Percentiles rank a stretch among this genome's conserved stretches.
phyloP scores from a whole-genome alignment of 1,140 invertebrate genomes.

The Catajapyx aquilonaris region DNA sequence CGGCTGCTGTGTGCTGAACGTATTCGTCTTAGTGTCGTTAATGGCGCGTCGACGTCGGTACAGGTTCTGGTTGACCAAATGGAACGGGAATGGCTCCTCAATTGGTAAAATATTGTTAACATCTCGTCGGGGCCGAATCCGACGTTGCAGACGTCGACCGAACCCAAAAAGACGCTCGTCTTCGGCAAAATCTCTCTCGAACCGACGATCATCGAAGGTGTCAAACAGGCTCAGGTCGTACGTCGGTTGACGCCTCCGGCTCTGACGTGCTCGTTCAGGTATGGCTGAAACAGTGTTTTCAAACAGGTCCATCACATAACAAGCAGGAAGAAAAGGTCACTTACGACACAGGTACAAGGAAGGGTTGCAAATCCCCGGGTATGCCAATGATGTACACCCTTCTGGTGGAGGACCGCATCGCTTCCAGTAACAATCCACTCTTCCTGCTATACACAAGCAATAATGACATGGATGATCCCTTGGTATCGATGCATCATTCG shows the following conservation, averaged over 20 bases:
- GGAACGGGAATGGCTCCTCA: neutral
- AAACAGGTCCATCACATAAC: no score
- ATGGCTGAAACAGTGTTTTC: no score
- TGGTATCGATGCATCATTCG: constrained; percentile 7
- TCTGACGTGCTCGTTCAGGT: no score
- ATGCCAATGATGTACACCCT: constrained; percentile 9
- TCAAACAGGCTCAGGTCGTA: no score
- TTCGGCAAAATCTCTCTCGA: neutral
- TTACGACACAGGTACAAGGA: constrained; percentile 10
- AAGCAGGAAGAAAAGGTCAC: neutral
- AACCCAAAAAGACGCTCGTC: neutral
- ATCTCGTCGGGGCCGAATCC: constrained; percentile 4
- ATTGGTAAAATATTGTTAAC: constrained; percentile 2
- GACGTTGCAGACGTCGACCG: constrained; percentile 4
- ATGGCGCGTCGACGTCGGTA: neutral
- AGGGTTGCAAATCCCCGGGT: constrained; percentile 10
- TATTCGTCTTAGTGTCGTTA: constrained; percentile 8
- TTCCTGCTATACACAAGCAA: constrained; percentile 11
- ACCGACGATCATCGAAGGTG: no score
- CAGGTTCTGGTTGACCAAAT: neutral
- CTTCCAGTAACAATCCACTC: constrained; percentile 13
- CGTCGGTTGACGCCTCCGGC: no score
- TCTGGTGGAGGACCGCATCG: constrained; percentile 10
- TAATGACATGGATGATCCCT: constrained; percentile 11
- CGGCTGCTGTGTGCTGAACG: constrained; percentile 5